Evolutionary conservation across 2,888 invertebrate genomes (phyloP), one percentile per base, ranked within the genome.

Genomic region (Oscheius myriophilus): DNA sequence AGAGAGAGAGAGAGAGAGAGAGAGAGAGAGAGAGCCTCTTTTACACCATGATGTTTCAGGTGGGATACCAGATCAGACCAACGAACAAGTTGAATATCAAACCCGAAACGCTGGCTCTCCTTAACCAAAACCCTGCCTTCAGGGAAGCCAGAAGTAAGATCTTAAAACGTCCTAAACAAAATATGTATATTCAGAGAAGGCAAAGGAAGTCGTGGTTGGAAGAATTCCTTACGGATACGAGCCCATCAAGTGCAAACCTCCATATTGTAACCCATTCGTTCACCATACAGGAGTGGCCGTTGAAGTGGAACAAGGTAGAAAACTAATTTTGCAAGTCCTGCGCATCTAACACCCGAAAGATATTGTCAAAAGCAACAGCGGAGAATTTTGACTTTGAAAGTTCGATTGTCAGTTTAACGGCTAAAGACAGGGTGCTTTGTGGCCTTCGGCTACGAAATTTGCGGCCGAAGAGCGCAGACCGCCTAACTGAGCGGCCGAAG

Each of bases 221-320:
- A 64, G 80, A 23, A 73, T 84, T 59, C 84, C 84, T 18, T 82
- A 83, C 54, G 83, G 83, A 43, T 84, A 82, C 59, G 79, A 81
- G 66, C 84, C 84, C 26, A 78, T 83, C 55, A 80, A 78, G 49
- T 84, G 84, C 72, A 83, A 84, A 51, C 84, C 84, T 9, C 84
- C 84, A 62, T 83, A 83, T 63, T 84, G 84, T 72, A 84, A 84
- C 63, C 84, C 84, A 9, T 84, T 84, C 71, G 82, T 84, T 6
- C 81, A 82, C 65, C 77, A 78, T 55, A 67, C 79, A 18, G 84
- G 76, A 55, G 81, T 83, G 0, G 84, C 76, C 11, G 81, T 81
- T 6, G 83, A 84, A 72, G 76, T 84, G 0, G 82, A 83, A 51
- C 75, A 79, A 54, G 79, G 78, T 70, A 14, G 54, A 46, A n/a